phyloP scores from a whole-genome alignment of 2,888 invertebrate species.

The Escarpia spicata region DNA sequence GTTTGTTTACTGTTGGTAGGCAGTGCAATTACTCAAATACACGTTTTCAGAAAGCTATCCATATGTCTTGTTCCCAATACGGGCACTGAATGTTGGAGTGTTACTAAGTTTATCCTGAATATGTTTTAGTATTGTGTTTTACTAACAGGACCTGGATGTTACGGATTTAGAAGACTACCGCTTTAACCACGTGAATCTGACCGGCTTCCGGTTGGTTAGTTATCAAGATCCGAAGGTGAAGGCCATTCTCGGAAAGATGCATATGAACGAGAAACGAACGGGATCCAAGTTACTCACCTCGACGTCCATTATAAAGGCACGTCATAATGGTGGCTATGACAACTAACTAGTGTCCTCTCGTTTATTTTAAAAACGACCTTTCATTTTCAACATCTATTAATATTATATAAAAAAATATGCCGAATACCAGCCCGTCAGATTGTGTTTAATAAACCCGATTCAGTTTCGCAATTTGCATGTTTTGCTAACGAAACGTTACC shows the following conservation, averaged over 20 bases:
- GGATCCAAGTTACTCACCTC: conserved; percentile 26
- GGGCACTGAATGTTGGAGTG: too few relatives aligned
- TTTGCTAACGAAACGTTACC: too few relatives aligned
- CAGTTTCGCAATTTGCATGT: too few relatives aligned
- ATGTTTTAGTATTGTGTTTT: neutral
- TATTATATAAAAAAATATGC: too few relatives aligned
- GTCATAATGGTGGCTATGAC: neutral
- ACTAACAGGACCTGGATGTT: conserved; percentile 61
- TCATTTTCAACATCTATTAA: too few relatives aligned
- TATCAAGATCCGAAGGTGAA: conserved; percentile 50
- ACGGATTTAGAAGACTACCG: conserved; percentile 74
- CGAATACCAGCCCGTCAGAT: too few relatives aligned
- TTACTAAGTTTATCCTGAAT: neutral
- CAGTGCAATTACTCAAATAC: neutral
- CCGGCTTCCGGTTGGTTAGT: conserved; percentile 80
- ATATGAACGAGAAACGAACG: conserved; percentile 30
- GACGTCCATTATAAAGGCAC: neutral
- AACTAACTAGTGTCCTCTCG: too few relatives aligned
- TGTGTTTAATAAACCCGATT: too few relatives aligned
- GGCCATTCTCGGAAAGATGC: conserved; percentile 42
- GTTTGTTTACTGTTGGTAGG: too few relatives aligned
- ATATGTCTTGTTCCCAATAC: neutral
- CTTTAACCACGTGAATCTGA: conserved; percentile 93
- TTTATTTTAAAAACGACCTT: too few relatives aligned
- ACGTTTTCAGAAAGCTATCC: neutral